Evolutionary conservation across 2,797 vertebrate genomes (phyloP).

Genomic region (Micromesistius poutassou): DNA sequence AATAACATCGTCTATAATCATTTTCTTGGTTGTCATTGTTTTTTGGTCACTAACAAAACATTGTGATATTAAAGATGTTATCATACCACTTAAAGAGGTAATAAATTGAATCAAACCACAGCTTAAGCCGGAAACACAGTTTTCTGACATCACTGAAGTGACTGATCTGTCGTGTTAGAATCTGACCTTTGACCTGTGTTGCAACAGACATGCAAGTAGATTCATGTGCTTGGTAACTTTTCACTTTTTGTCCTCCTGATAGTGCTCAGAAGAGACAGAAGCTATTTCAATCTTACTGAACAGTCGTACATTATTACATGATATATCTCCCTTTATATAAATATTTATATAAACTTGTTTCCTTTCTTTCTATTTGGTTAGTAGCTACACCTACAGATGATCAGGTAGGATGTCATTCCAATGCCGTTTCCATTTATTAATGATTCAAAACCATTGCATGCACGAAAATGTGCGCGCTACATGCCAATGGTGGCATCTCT

Average conservation of each 20-base stretch:
- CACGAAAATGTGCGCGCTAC: constrained; percentile 22
- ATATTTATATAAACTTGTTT: constrained; percentile 21
- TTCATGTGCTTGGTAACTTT: background rate
- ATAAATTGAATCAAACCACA: too few species aligned
- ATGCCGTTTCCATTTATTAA: constrained; percentile 7
- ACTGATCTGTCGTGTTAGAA: background rate
- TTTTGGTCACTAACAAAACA: background rate
- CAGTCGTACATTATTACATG: background rate
- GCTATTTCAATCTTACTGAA: background rate
- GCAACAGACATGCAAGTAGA: background rate
- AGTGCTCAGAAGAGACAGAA: background rate
- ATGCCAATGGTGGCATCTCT: constrained; percentile 32
- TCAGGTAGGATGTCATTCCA: constrained; percentile 78
- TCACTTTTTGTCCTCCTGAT: background rate
- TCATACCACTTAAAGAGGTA: too few species aligned
- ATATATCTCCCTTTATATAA: background rate
- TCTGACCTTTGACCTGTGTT: background rate
- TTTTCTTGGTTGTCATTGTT: background rate
- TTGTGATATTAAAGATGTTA: too few species aligned
- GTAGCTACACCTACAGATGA: constrained; percentile 81
- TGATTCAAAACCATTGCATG: constrained; percentile 44
- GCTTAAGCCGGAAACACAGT: background rate
- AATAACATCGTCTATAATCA: background rate
- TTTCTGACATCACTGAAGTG: background rate
- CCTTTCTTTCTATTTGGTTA: constrained; percentile 68